A percentile compares a stretch with the other conserved stretches of the same genome.
phyloP scores from a whole-genome alignment of 2,888 invertebrate genomes.

The Drosophila lacicola region DNA sequence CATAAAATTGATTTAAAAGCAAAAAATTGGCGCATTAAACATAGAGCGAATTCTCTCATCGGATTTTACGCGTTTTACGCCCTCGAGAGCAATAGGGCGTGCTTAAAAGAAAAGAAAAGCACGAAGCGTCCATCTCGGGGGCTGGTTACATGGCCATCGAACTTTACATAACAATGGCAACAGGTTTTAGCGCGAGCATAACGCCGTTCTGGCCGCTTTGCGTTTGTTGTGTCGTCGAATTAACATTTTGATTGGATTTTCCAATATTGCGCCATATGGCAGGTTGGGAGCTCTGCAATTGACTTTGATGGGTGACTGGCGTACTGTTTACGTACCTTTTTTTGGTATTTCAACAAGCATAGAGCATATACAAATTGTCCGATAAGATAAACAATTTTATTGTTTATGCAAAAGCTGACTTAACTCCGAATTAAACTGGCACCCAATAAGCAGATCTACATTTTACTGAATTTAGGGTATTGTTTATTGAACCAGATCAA shows the following conservation, averaged over 20 bases:
- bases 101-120: neutral
- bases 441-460: neutral
- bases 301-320: constrained; percentile 55
- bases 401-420: constrained; percentile 30
- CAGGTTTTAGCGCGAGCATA: constrained; percentile 38
- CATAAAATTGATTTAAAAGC: constrained; percentile 58
- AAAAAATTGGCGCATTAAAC: constrained; percentile 27
- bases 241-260: constrained; percentile 81
- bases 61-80: constrained; percentile 4
- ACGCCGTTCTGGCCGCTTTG: constrained; percentile 35
- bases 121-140: constrained; percentile 10
- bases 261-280: constrained; percentile 78
- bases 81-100: neutral
- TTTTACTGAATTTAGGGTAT: neutral
- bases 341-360: constrained; percentile 17
- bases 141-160: constrained; percentile 15
- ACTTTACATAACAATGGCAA: constrained; percentile 53
- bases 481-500: constrained; percentile 42
- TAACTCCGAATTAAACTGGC: constrained; percentile 1
- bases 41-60: constrained; percentile 1
- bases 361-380: constrained; percentile 29
- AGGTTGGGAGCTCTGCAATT: constrained; percentile 37
- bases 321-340: constrained; percentile 41
- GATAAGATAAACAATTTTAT: constrained; percentile 60
- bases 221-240: constrained; percentile 54